These are phyloP conservation scores for Boloria euphrosyne DNA, from an alignment of 2,888 invertebrate genomes.

Conservation along the genomic window DNA sequence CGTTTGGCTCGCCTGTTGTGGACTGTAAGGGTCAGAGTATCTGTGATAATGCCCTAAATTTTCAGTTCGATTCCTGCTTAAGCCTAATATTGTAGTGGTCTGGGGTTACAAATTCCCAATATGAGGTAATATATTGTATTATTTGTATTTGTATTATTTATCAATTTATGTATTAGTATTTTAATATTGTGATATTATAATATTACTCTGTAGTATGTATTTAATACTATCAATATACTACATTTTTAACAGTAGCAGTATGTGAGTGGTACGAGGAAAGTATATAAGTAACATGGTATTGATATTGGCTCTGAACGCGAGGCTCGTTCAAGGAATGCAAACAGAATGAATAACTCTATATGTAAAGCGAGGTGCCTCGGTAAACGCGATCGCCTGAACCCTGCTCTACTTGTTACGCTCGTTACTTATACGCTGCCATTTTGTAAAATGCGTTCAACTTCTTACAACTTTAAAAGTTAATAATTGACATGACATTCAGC, in stretches of 20 bases:
- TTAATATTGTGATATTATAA: too few relatives aligned
- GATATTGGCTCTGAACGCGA: conserved; percentile 19
- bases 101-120: too few relatives aligned
- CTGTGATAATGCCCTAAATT: too few relatives aligned
- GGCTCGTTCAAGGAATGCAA: conserved; percentile 24
- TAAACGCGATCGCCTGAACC: not conserved
- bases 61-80: too few relatives aligned
- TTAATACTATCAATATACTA: too few relatives aligned
- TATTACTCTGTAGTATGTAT: too few relatives aligned
- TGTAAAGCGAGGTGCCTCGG: conserved; percentile 27
- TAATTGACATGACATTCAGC: too few relatives aligned
- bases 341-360: conserved; percentile 35
- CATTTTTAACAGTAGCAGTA: too few relatives aligned
- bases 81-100: too few relatives aligned
- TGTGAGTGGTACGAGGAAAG: not conserved
- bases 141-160: too few relatives aligned
- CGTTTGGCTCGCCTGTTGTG: not conserved
- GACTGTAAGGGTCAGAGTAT: not conserved
- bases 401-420: conserved; percentile 21
- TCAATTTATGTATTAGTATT: too few relatives aligned
- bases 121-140: too few relatives aligned
- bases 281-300: conserved; percentile 6
- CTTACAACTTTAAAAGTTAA: not conserved
- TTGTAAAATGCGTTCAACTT: not conserved
- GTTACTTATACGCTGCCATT: not conserved